These are phyloP conservation scores for Ellobium chinense DNA, from an alignment of 2,888 invertebrate genomes.

Conservation along the genomic window DNA sequence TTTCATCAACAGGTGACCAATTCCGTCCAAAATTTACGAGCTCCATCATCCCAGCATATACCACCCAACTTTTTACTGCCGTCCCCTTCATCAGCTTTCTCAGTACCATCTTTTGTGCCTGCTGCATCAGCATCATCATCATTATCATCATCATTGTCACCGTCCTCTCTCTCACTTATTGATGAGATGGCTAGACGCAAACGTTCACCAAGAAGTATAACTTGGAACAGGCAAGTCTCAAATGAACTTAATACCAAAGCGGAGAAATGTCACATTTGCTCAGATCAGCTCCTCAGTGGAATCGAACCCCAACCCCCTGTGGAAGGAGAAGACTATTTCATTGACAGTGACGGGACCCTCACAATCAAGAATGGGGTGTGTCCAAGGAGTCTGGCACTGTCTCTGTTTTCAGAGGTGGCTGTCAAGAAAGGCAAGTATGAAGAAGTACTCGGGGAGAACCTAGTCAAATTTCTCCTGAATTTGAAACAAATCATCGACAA, in stretches of 20 bases:
- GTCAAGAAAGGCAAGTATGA: constrained; percentile 19
- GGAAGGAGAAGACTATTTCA: constrained; percentile 40
- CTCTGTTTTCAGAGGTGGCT: constrained; percentile 24
- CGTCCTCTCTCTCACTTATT: not conserved
- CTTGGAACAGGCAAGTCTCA: not conserved
- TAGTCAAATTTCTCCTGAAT: constrained; percentile 40
- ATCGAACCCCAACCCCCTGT: not conserved
- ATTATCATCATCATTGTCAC: not conserved
- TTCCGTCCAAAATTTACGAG: not conserved
- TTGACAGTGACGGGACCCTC: constrained; percentile 44
- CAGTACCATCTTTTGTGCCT: constrained; percentile 1
- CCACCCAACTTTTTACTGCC: constrained; percentile 9
- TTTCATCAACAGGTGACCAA: not conserved
- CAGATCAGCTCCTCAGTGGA: not conserved
- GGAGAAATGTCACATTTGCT: constrained; percentile 31
- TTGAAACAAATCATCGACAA: constrained; percentile 37
- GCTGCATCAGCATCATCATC: not conserved
- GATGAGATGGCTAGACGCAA: constrained; percentile 27
- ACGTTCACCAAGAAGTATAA: constrained; percentile 13
- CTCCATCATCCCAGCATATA: not conserved
- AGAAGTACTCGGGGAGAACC: constrained; percentile 28
- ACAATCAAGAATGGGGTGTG: constrained; percentile 42
- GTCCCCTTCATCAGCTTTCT: not conserved
- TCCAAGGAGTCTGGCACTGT: constrained; percentile 34
- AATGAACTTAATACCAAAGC: constrained; percentile 4